These are phyloP conservation scores for Archivesica marissinica DNA, from an alignment of 1,140 invertebrate genomes.

Conservation along the genomic window DNA sequence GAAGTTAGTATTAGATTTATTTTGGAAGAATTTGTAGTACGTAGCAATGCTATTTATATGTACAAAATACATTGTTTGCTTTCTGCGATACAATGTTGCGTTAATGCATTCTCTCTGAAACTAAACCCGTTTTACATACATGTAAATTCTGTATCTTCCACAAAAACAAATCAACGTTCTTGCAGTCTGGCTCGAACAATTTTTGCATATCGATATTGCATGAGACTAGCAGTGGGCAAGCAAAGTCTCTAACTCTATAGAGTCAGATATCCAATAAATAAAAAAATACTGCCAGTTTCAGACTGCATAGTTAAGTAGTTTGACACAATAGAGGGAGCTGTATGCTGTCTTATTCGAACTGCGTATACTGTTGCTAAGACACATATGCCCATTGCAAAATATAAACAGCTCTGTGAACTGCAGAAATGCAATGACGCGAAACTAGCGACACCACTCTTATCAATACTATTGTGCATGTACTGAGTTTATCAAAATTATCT, in stretches of 20 bases:
- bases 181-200: not conserved
- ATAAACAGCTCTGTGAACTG: not conserved
- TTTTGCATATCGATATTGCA: not conserved
- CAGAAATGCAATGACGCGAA: not conserved
- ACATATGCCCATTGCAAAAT: not conserved
- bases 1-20: no score
- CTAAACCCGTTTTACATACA: no score
- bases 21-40: no score
- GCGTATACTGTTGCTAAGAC: slow-evolving; percentile 10
- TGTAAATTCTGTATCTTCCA: not conserved
- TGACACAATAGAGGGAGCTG: not conserved
- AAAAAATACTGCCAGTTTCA: not conserved
- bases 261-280: not conserved
- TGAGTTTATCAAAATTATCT: not conserved
- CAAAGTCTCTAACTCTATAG: not conserved
- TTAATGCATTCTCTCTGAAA: no score
- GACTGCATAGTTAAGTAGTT: not conserved
- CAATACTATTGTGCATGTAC: not conserved
- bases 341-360: not conserved
- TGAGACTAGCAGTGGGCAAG: not conserved
- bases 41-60: no score
- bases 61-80: no score
- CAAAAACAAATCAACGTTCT: not conserved
- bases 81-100: no score
- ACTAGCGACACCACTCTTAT: no score